Evolutionary conservation across 2,113 vertebrate species (phyloP).

Genomic region (Pterocles burchelli): DNA sequence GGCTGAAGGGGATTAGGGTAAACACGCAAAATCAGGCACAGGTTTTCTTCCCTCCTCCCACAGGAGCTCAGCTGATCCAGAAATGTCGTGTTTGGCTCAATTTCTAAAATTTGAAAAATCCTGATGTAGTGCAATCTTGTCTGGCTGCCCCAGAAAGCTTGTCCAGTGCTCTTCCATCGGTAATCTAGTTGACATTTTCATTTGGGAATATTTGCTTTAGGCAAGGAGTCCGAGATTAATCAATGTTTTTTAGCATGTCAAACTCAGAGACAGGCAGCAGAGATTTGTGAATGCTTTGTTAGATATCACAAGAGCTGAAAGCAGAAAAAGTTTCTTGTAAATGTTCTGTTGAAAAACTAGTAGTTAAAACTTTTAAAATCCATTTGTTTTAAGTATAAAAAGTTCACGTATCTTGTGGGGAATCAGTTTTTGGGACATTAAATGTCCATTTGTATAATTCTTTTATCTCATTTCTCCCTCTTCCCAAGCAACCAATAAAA

Average conservation of each 20-base stretch:
- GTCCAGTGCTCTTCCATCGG: not conserved
- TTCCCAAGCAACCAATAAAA: constrained; percentile 23
- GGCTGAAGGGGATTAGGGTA: not conserved
- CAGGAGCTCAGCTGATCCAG: not conserved
- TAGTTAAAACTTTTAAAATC: not conserved
- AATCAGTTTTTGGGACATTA: constrained; percentile 31
- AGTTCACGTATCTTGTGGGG: not conserved
- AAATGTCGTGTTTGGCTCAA: not conserved
- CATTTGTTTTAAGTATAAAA: not conserved
- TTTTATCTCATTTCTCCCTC: constrained; percentile 47
- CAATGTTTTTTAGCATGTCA: not conserved
- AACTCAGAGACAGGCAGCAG: not conserved
- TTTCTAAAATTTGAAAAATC: not conserved
- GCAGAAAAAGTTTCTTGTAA: not conserved
- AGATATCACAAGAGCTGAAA: not conserved
- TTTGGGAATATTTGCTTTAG: not conserved
- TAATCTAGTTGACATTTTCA: not conserved
- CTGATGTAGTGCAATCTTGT: not conserved
- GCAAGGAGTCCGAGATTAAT: not conserved
- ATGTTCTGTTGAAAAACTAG: not conserved
- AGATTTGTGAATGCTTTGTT: not conserved
- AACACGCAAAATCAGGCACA: not conserved
- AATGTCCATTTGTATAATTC: not conserved
- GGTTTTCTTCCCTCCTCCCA: not conserved
- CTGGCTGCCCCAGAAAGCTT: not conserved